A percentile compares a stretch with the other conserved stretches of the same genome.
Evolutionary conservation across 1,140 invertebrate species (phyloP).

Genomic region (Panulirus ornatus): DNA sequence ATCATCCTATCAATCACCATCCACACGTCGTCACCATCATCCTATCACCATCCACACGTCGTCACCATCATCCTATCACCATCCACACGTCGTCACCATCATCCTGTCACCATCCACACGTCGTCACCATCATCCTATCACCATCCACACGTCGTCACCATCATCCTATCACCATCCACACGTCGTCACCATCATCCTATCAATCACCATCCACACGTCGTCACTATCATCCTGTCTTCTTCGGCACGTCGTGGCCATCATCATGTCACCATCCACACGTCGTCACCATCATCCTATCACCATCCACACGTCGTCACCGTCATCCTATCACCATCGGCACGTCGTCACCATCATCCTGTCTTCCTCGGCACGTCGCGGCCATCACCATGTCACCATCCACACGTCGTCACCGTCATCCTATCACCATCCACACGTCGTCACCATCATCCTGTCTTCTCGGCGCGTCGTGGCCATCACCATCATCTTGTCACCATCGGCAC

Average conservation of each 20-base stretch:
- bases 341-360: too few species aligned
- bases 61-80: neutral
- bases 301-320: neutral
- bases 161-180: neutral
- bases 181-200: neutral
- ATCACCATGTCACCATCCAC: neutral
- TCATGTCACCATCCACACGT: neutral
- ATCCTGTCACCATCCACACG: too few species aligned
- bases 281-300: neutral
- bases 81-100: neutral
- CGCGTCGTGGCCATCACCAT: too few species aligned
- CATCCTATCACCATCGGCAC: neutral
- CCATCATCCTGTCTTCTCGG: too few species aligned
- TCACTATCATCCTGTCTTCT: too few species aligned
- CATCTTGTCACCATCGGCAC: too few species aligned
- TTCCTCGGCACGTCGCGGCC: neutral
- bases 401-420: neutral
- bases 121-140: too few species aligned
- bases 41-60: too few species aligned
- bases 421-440: too few species aligned
- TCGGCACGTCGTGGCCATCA: neutral
- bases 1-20: too few species aligned
- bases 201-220: neutral
- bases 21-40: too few species aligned
- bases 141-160: neutral